Evolutionary conservation across 2,888 invertebrate genomes (phyloP).

Genomic region (Caenorhabditis macrosperma): DNA sequence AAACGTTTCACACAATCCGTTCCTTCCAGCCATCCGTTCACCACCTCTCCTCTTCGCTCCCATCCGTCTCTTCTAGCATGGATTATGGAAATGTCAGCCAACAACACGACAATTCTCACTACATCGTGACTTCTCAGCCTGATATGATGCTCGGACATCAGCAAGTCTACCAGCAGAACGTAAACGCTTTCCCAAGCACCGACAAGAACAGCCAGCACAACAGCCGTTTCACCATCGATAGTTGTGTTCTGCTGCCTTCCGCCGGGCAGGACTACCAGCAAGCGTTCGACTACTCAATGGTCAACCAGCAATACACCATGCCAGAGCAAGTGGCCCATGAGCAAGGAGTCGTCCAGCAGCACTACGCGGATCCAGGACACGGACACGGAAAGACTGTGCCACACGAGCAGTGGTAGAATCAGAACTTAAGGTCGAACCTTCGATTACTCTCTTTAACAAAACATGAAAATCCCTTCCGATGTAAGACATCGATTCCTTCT

Average conservation of each 20-base stretch:
- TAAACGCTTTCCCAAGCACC: not conserved
- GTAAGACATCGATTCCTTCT: constrained; percentile 35
- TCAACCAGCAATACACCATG: constrained; percentile 61
- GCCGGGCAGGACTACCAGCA: constrained; percentile 68
- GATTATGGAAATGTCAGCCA: constrained; percentile 54
- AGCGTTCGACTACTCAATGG: constrained; percentile 69
- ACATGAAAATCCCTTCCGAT: constrained; percentile 21
- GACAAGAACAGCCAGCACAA: constrained; percentile 42
- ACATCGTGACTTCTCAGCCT: constrained; percentile 65
- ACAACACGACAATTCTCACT: constrained; percentile 62
- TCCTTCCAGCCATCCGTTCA: constrained; percentile 72
- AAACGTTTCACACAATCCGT: too few relatives aligned
- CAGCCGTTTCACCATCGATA: constrained; percentile 66
- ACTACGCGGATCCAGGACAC: constrained; percentile 23
- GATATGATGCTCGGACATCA: constrained; percentile 68
- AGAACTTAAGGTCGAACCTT: not conserved
- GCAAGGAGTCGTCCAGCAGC: constrained; percentile 35
- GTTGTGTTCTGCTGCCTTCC: constrained; percentile 61
- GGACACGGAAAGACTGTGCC: constrained; percentile 65
- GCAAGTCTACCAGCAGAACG: constrained; percentile 34
- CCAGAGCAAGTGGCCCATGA: constrained; percentile 38
- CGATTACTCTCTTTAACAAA: not conserved
- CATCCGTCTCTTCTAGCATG: constrained; percentile 65
- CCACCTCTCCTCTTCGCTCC: constrained; percentile 66
- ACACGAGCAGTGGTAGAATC: constrained; percentile 68